Percentiles rank a stretch among this genome's conserved stretches.
These are phyloP conservation scores for Phyllotis vaccarum DNA, from an alignment of 2,797 vertebrate genomes.

Conservation along the genomic window DNA sequence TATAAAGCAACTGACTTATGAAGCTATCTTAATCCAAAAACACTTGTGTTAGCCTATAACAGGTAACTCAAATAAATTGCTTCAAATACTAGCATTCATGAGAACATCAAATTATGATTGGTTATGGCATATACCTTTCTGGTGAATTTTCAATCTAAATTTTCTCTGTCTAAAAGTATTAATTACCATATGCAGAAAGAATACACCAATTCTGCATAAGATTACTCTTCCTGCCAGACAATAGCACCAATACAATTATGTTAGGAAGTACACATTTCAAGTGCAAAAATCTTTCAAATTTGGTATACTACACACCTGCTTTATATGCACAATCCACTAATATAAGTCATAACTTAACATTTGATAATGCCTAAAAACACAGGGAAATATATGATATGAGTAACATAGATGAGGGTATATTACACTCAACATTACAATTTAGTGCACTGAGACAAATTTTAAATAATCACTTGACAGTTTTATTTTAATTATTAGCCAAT, in stretches of 20 bases:
- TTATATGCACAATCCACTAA: background rate
- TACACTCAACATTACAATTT: constrained; percentile 45
- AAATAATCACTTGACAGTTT: constrained; percentile 58
- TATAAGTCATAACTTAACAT: background rate
- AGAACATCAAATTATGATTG: constrained; percentile 52
- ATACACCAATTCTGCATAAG: constrained; percentile 53
- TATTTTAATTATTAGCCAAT: constrained; percentile 64
- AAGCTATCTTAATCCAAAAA: constrained; percentile 65
- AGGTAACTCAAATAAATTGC: constrained; percentile 70
- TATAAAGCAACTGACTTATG: constrained; percentile 64
- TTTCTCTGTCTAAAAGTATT: constrained; percentile 71
- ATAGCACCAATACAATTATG: constrained; percentile 23
- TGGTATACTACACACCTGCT: background rate
- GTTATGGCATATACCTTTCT: constrained; percentile 43
- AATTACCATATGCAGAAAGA: constrained; percentile 69
- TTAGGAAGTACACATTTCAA: background rate
- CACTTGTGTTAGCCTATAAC: constrained; percentile 76
- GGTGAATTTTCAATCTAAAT: constrained; percentile 68
- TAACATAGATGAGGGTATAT: constrained; percentile 2
- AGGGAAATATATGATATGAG: constrained; percentile 49
- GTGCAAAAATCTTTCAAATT: background rate
- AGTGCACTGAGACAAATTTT: constrained; percentile 87
- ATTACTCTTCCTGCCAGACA: constrained; percentile 58
- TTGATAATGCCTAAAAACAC: background rate
- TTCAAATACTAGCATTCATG: constrained; percentile 64